Base-by-base conservation (phyloP, 23 tunicate genomes). In the Diplosoma virens region DNA sequence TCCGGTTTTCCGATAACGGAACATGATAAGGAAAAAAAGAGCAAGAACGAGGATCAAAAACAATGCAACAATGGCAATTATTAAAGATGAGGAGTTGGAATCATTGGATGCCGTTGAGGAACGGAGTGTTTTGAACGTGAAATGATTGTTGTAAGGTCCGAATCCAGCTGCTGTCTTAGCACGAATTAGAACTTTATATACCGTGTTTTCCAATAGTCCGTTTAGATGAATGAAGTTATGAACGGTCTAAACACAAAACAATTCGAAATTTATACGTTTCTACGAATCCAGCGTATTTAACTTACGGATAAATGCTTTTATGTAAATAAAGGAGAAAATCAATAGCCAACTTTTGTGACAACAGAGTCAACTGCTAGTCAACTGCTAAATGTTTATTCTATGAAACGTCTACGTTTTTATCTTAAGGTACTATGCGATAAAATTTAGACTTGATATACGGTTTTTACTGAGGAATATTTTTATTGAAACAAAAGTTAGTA, bases 111-210 rank as follows among this genome's bases (percentile, higher is more conserved):
- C 34, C 52, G 3, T n/a, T 2, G 75, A 64, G 32, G 59, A 47
- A 27, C 35, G 69, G 28, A 14, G 34, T 4, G 63, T 56, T 61
- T 22, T 29, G 6, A 26, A 34, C 7, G 78, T 41, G 0, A 33
- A 31, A 24, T 69, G 47, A 29, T 37, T 21, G 74, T 67, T 84
- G 87, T 74, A 85, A 50, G 75, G 54, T 0, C 97, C 97, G 48
- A 30, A 60, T 4, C 97, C 97, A 0, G 76, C 92, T 14, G 87
- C 27, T 0, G 83, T 92, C 50, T 33, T 76, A 0, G 92, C 97
- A 24, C 92, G 92, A 11, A 92, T 54, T 32, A 75, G 91, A 23
- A 92, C 76, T 24, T 28, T 32, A 80, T 92, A 92, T 23, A 60
- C 75, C 11, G 82, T 69, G 76, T 76, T 64, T 24, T 70, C 14